Percentiles rank a stretch among this genome's conserved stretches.
These are phyloP conservation scores for Holotrichia oblita DNA, from an alignment of 1,140 invertebrate species.

Conservation along the genomic window DNA sequence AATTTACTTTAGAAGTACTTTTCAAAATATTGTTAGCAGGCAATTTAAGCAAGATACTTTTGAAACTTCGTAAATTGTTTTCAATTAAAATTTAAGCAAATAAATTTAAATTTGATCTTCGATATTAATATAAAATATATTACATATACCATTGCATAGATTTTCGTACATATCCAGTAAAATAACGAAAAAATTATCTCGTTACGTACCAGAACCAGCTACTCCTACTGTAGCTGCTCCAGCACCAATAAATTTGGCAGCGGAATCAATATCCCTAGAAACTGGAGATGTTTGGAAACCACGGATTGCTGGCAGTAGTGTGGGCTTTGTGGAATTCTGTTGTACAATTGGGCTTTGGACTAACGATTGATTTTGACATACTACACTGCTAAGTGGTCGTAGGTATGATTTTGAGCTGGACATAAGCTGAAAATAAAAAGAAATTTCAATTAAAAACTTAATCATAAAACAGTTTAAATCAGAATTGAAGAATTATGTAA, in stretches of 20 bases:
- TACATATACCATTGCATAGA: neutral
- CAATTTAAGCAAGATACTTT: no score
- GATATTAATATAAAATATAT: no score
- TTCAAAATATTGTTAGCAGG: no score
- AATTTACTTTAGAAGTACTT: no score
- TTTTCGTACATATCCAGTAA: neutral
- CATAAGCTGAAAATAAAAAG: constrained; percentile 67
- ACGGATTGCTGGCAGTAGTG: constrained; percentile 71
- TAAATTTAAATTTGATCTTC: no score
- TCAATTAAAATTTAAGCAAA: no score
- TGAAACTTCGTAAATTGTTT: no score
- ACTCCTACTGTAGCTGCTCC: constrained; percentile 99
- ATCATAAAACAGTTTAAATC: no score
- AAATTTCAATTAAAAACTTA: constrained; percentile 29
- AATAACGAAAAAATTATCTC: neutral
- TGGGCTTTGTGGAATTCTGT: constrained; percentile 62
- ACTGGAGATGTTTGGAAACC: constrained; percentile 92
- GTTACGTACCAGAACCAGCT: constrained; percentile 91
- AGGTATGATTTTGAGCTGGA: constrained; percentile 74
- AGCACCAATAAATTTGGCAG: constrained; percentile 99
- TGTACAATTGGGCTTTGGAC: constrained; percentile 63
- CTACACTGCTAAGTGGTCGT: constrained; percentile 78
- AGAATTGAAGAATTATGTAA: constrained; percentile 5
- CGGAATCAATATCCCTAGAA: constrained; percentile 97
- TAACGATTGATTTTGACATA: constrained; percentile 67